Evolutionary conservation across 2,797 vertebrate genomes (phyloP).

Genomic region (Fistularia commersonii): DNA sequence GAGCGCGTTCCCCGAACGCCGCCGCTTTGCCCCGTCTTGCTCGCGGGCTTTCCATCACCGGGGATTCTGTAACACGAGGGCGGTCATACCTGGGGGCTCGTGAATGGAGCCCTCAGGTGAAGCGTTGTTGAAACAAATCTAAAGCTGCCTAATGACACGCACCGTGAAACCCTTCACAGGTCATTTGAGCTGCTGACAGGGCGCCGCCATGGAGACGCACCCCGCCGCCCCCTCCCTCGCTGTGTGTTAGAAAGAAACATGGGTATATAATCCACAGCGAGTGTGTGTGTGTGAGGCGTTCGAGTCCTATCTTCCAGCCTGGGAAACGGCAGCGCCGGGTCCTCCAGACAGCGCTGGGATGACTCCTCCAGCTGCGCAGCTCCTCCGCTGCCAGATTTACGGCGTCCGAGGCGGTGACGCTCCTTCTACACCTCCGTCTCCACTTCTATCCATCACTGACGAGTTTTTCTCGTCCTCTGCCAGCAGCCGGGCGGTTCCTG

Average conservation of each 20-base stretch:
- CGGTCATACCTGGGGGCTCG: conserved; percentile 83
- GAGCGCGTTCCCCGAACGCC: too few species aligned
- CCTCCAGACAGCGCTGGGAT: too few species aligned
- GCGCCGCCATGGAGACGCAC: conserved; percentile 43
- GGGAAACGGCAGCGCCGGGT: too few species aligned
- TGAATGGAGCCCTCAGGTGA: conserved; percentile 85
- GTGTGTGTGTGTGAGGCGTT: conserved; percentile 11
- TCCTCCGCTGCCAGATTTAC: too few species aligned
- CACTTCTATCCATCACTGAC: too few species aligned
- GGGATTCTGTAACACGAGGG: conserved; percentile 42
- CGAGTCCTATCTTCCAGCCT: too few species aligned
- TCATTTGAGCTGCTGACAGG: conserved; percentile 91
- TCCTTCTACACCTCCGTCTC: too few species aligned
- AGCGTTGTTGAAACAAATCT: conserved; percentile 90
- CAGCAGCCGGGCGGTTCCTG: too few species aligned
- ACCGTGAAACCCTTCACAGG: conserved; percentile 93
- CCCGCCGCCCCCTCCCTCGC: conserved; percentile 18
- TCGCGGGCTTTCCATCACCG: conserved; percentile 45
- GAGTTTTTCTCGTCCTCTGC: too few species aligned
- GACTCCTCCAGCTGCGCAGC: too few species aligned
- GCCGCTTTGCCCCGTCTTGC: conserved; percentile 33
- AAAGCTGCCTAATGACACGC: conserved; percentile 89
- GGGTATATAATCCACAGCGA: not conserved
- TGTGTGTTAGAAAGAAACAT: conserved; percentile 11
- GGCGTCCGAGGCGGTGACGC: too few species aligned